phyloP scores from a whole-genome alignment of 2,113 vertebrate genomes.

The Cynopterus brachyotis region DNA sequence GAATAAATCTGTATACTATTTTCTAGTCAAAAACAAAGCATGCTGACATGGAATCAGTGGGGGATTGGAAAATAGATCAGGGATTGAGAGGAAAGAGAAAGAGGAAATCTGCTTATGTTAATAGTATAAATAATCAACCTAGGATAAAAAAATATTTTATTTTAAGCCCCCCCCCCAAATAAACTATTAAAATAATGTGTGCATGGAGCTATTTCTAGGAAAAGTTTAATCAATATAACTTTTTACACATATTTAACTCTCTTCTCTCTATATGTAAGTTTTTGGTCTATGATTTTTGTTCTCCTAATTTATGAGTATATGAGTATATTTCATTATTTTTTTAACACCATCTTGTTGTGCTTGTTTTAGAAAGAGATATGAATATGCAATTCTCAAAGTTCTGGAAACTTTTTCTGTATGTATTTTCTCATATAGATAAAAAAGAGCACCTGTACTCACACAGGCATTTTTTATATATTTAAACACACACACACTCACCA shows the following conservation, averaged over 20 bases:
- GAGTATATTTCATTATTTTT: constrained; percentile 4
- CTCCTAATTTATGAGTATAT: constrained; percentile 42
- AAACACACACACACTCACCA: fast-evolving
- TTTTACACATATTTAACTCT: background rate
- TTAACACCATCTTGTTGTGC: constrained; percentile 13
- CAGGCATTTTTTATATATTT: no score
- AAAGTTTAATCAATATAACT: constrained; percentile 27
- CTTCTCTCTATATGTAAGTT: background rate
- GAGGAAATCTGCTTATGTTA: constrained; percentile 45
- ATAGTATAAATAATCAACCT: constrained; percentile 17
- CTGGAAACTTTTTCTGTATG: constrained; percentile 33
- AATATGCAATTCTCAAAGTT: constrained; percentile 30
- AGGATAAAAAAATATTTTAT: background rate
- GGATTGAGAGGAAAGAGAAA: constrained; percentile 61
- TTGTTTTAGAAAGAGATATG: constrained; percentile 56
- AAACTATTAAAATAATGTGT: constrained; percentile 31
- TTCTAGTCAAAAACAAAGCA: constrained; percentile 63
- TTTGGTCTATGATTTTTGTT: background rate
- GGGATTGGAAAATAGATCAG: background rate
- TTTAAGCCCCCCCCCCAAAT: background rate
- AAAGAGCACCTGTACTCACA: background rate
- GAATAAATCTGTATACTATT: constrained; percentile 83
- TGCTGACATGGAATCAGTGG: background rate
- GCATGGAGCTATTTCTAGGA: background rate
- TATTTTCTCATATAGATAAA: background rate